Base-by-base conservation (phyloP, 1,140 invertebrate genomes). In the Aphidius ervi region DNA sequence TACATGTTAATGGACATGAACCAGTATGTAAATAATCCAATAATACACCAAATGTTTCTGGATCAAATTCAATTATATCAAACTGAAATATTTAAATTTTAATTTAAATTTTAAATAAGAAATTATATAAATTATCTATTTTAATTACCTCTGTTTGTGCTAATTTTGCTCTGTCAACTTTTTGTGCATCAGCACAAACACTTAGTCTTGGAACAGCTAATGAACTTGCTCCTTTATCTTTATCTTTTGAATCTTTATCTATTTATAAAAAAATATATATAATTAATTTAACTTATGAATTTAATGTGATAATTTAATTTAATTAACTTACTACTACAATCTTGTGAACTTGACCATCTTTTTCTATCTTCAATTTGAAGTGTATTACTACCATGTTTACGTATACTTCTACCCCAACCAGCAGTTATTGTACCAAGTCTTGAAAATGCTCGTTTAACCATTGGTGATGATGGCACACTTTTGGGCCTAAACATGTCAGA, bases 1-100 rank as follows among this genome's bases (percentile, higher is more conserved):
- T 88, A 79, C 93, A 97, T 1, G 93, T 95, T 7, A 95, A 76
- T 0, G 92, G 90, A 80, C 93, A 96, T 31, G 91, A 93, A 46
- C 94, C 94, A 4, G 92, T 95, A 74, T 96, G 94, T 45, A 97
- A 79, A 77, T 97, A 97, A 75, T 95, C 93, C 69, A 97, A 77
- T 5, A 96, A 80, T 63, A 94, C 89, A 52, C 92, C 86, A 77
- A 97, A 95, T 1, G 93, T 97, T 55, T 96, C 93, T 4, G 92
- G 88, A 81, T 96, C 94, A 76, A 97, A 97, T 79, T 97, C 94
- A 68, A 95, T 95, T 68, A 96, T 94, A 58, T 90, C 91, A 78
- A 97, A 97, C 89, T 92, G 79, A 65, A 78, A 54, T 5, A 37
- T 9, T 56, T 60, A 9, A 9, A 7, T 5, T 6, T 57, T 1